Evolutionary conservation across 2,113 vertebrate genomes (phyloP).

Genomic region (Geococcyx californianus): DNA sequence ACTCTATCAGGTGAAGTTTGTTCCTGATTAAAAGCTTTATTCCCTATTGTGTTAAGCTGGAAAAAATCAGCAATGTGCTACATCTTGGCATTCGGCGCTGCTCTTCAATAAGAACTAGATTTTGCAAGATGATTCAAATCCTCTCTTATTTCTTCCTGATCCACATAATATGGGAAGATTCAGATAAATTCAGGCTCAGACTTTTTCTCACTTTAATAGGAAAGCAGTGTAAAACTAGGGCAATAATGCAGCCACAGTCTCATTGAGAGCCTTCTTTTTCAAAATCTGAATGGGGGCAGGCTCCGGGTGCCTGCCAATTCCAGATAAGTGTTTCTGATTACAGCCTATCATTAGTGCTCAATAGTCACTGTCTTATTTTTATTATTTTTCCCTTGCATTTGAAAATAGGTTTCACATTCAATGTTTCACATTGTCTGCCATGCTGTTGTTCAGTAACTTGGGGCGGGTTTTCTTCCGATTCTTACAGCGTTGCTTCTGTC

Average conservation of each 20-base stretch:
- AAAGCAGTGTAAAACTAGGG: background rate
- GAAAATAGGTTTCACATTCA: too few relatives aligned
- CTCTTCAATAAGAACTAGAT: background rate
- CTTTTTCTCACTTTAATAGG: background rate
- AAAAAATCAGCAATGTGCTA: background rate
- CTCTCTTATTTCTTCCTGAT: background rate
- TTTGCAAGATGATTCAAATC: background rate
- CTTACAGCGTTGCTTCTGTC: background rate
- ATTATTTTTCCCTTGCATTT: background rate
- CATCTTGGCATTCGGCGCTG: background rate
- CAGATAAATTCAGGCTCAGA: background rate
- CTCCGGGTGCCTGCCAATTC: background rate
- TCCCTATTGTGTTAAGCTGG: background rate
- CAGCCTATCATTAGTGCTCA: background rate
- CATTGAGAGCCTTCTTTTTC: background rate
- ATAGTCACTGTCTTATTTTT: background rate
- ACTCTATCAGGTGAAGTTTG: constrained; percentile 76
- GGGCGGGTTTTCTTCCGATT: background rate
- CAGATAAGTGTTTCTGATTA: constrained; percentile 28
- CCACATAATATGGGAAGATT: background rate
- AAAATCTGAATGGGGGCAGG: background rate
- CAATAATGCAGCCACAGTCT: background rate
- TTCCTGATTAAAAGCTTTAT: background rate
- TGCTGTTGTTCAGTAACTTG: background rate
- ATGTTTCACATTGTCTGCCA: background rate